Evolutionary conservation across 37 sponge, comb jelly and placozoan species (phyloP), one percentile per base, ranked within the genome.

Genomic region (Ianthella basta): DNA sequence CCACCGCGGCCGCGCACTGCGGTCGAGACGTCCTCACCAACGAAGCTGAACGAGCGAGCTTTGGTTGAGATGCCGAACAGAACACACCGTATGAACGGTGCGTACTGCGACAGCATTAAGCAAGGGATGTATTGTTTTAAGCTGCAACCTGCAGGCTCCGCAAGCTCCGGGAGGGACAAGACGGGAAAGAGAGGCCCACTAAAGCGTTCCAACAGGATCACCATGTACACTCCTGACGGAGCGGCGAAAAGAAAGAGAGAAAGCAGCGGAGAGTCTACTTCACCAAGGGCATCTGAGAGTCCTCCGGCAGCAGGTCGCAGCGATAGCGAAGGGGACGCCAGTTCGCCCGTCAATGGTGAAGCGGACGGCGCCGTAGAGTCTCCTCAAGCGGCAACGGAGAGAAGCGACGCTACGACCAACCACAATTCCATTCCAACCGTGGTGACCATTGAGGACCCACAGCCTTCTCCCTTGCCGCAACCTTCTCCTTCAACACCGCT

Each of bases 41-140:
- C 50, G 6, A 44, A 44, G 8, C 50, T 44, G 50, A 44, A 44
- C 50, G 78, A 40, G 12, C 44, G 54, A 41, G 40, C 78, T 24
- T 41, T 75, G 54, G 37, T 75, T 23, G 78, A 75, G 37, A 75
- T 75, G 78, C 78, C 78, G 53, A 75, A 75, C 53, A 1, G 54
- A 50, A 75, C 78, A 25, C 78, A 75, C 54, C 32, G 78, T 16
- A 75, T 75, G 78, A 75, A 75, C 78, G 78, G 78, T 6, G 54
- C 78, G 23, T 75, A 75, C 54, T 75, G 78, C 78, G 53, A 75
- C 78, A 75, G 54, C 78, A 75, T 75, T 12, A 75, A 75, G 10
- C 78, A 75, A 75, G 78, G 78, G n/a, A 75, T 75, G 78, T 75
- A 12, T 14, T 75, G 78, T 36, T 75, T 75, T 12, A 75, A 75